Percentiles rank a stretch among this genome's conserved stretches.
Conservation (phyloP, 2,888 invertebrate species). For the Drosophila greeni region DNA sequence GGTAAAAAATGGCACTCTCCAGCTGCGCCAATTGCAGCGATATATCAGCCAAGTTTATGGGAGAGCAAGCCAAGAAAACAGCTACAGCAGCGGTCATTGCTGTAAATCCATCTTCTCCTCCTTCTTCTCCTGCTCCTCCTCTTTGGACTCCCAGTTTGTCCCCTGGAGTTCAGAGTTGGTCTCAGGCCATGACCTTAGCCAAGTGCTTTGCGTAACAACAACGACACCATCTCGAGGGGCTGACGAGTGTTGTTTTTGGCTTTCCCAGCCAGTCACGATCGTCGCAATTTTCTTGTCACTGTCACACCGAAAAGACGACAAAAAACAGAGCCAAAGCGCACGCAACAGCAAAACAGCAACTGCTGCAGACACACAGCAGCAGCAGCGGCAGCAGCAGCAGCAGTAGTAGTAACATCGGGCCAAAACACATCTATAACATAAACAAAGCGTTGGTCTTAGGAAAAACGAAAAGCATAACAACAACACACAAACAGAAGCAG, state of each 20-base stretch:
- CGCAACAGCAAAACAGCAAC: constrained; percentile 21
- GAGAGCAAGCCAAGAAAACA: not conserved
- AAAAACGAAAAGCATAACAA: constrained; percentile 16
- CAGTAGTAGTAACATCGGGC: constrained; percentile 16
- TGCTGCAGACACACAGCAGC: constrained; percentile 10
- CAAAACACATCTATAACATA: constrained; percentile 34
- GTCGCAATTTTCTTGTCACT: constrained; percentile 69
- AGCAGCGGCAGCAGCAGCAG: constrained; percentile 3
- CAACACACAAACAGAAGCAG: constrained; percentile 23
- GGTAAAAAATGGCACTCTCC: constrained; percentile 4
- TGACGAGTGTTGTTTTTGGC: constrained; percentile 50
- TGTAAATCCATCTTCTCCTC: not conserved
- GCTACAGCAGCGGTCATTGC: constrained; percentile 14
- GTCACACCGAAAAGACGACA: constrained; percentile 47
- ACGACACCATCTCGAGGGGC: constrained; percentile 11
- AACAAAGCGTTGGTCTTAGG: constrained; percentile 26
- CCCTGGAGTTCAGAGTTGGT: constrained; percentile 12
- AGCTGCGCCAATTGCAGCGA: constrained; percentile 17
- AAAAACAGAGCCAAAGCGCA: constrained; percentile 40
- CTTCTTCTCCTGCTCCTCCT: not conserved
- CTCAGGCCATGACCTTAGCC: constrained; percentile 40
- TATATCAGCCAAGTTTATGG: constrained; percentile 26
- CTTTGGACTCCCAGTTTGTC: constrained; percentile 7
- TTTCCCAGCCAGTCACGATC: constrained; percentile 70
- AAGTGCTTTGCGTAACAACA: constrained; percentile 45